These are phyloP conservation scores for Ia io DNA, from an alignment of 2,113 vertebrate species.

Conservation along the genomic window DNA sequence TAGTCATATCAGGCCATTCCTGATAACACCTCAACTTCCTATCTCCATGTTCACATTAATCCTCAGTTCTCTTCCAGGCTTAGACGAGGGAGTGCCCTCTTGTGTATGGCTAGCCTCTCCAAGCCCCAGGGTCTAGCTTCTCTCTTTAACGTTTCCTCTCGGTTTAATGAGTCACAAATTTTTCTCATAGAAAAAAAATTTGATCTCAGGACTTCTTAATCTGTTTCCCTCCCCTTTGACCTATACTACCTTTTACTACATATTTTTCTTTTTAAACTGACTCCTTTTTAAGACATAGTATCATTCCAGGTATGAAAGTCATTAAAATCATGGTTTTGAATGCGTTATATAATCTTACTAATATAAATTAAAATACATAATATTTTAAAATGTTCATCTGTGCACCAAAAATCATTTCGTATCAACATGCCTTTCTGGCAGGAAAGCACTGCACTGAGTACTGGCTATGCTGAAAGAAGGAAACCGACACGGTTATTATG, in stretches of 20 bases:
- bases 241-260: background rate
- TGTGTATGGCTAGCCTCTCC: background rate
- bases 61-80: background rate
- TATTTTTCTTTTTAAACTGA: background rate
- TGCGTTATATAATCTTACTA: constrained; percentile 7
- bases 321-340: background rate
- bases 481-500: background rate
- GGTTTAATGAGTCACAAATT: background rate
- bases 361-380: background rate
- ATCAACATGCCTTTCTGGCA: background rate
- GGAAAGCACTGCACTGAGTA: background rate
- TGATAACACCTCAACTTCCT: background rate
- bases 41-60: background rate
- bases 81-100: too few relatives aligned
- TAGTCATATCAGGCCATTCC: background rate
- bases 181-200: background rate
- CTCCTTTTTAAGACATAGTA: background rate
- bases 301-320: background rate
- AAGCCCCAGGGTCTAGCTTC: background rate
- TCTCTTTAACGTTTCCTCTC: background rate
- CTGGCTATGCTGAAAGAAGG: background rate
- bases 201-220: background rate
- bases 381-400: background rate
- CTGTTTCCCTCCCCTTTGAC: background rate
- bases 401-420: background rate